Conservation (phyloP, 2,888 invertebrate genomes). For the Pollenia amentaria region DNA sequence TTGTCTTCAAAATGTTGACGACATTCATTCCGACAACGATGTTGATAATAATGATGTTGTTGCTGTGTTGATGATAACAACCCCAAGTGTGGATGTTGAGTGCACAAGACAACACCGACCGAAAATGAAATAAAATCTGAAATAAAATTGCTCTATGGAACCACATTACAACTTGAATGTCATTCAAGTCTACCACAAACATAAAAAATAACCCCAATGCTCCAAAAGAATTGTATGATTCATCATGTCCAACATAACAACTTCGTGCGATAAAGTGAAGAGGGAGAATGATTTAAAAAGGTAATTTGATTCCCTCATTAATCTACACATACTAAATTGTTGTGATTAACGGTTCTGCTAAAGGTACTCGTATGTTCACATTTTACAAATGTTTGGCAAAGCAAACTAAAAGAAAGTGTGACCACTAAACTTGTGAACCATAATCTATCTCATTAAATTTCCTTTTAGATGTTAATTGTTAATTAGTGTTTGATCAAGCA, state of each 20-base stretch:
- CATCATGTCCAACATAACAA: no score
- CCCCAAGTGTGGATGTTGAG: slow-evolving; percentile 51
- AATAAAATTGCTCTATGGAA: slow-evolving; percentile 3
- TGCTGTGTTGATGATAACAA: slow-evolving; percentile 49
- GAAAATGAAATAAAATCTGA: slow-evolving; percentile 19
- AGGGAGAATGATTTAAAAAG: neutral
- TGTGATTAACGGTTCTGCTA: no score
- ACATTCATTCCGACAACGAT: slow-evolving; percentile 32
- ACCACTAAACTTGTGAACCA: no score
- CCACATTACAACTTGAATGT: slow-evolving; percentile 52
- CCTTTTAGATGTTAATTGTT: no score
- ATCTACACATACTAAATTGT: no score
- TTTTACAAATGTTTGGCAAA: no score
- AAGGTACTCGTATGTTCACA: no score
- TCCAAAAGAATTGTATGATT: slow-evolving; percentile 1
- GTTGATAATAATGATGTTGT: slow-evolving; percentile 50
- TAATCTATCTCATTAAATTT: no score
- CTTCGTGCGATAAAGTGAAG: slow-evolving; percentile 2
- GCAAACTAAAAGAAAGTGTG: no score
- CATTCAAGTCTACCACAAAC: slow-evolving; percentile 39
- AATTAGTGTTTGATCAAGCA: no score
- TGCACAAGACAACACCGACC: slow-evolving; percentile 14
- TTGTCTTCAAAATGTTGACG: slow-evolving; percentile 56
- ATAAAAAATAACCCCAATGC: slow-evolving; percentile 14
- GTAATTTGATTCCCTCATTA: neutral